These are phyloP conservation scores for Dromaius novaehollandiae DNA, from an alignment of 2,113 vertebrate species.

Conservation along the genomic window DNA sequence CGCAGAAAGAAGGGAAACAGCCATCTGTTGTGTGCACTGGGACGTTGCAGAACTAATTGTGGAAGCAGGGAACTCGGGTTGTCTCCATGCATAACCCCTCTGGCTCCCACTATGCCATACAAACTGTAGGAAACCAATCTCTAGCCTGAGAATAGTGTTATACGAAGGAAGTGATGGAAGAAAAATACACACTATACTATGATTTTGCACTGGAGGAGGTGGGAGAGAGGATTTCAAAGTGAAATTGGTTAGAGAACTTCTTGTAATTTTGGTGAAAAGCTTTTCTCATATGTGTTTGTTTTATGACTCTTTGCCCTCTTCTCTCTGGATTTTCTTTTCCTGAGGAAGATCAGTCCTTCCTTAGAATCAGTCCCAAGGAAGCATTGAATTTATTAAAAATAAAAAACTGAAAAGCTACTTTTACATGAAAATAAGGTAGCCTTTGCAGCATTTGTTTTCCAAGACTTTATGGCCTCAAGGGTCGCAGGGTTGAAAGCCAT, in stretches of 20 bases:
- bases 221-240: neutral
- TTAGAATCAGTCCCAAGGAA: neutral
- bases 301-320: neutral
- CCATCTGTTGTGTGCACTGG: neutral
- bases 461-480: neutral
- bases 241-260: conserved; percentile 4
- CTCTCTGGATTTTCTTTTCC: neutral
- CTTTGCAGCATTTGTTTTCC: neutral
- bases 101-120: neutral
- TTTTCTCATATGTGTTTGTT: neutral
- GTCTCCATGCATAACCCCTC: neutral
- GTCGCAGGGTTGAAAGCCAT: neutral
- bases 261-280: neutral
- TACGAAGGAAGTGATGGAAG: neutral
- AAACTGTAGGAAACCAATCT: neutral
- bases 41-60: neutral
- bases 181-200: neutral
- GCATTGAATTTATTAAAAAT: neutral
- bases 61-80: neutral
- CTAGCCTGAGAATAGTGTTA: neutral
- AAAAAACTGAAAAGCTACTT: neutral
- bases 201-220: neutral
- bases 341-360: neutral
- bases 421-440: neutral
- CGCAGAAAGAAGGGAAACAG: neutral